These are phyloP conservation scores for Deilephila porcellus DNA, from an alignment of 2,888 invertebrate species.

Conservation along the genomic window DNA sequence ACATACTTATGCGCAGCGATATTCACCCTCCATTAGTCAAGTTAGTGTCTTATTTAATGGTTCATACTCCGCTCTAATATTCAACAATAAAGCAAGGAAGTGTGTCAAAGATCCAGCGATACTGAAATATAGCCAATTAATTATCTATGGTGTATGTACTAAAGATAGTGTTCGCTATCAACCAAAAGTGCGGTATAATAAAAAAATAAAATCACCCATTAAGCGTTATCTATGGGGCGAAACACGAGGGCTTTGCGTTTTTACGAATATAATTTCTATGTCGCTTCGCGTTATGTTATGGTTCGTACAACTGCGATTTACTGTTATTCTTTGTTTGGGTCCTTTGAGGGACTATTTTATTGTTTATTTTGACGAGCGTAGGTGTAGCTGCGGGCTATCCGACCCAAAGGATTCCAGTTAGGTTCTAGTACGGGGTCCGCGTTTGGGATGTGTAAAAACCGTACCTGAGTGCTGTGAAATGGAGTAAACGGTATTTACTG, in stretches of 20 bases:
- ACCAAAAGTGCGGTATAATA: conserved; percentile 44
- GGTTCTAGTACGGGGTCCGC: no score
- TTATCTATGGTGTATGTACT: background rate
- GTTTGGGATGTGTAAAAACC: no score
- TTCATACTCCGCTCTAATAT: no score
- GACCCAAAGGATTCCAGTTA: background rate
- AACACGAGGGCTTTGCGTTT: conserved; percentile 39
- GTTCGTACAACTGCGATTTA: background rate
- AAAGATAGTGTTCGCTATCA: background rate
- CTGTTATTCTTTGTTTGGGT: conserved; percentile 23
- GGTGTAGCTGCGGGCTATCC: background rate
- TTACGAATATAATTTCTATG: conserved; percentile 1
- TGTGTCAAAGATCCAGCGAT: no score
- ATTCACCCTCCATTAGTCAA: no score
- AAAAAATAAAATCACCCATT: conserved; percentile 57
- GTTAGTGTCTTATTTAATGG: no score
- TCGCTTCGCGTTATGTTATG: background rate
- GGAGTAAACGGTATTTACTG: no score
- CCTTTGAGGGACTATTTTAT: background rate
- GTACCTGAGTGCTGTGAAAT: no score
- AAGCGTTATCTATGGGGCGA: conserved; percentile 53
- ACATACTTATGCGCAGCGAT: no score
- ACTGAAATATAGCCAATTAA: no score
- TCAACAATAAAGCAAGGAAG: no score
- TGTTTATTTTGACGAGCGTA: background rate